Evolutionary conservation across 2,888 invertebrate genomes (phyloP).

Genomic region (Andrena bucephala): DNA sequence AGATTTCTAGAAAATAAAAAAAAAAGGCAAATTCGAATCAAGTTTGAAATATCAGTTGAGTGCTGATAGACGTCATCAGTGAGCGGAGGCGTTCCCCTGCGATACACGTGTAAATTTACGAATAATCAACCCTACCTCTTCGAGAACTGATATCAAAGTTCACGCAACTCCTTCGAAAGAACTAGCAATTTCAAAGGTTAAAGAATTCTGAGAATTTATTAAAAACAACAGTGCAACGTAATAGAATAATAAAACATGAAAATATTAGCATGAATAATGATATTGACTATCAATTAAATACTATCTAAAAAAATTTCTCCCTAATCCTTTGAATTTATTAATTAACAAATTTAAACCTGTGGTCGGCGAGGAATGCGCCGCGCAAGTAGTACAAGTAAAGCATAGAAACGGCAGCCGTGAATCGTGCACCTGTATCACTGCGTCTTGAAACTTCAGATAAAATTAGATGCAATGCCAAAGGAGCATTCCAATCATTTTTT

Average conservation of each 20-base stretch:
- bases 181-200: not conserved
- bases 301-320: not conserved
- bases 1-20: too few relatives aligned
- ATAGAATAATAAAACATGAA: not conserved
- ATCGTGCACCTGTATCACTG: not conserved
- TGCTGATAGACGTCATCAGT: not conserved
- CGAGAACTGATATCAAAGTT: not conserved
- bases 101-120: not conserved
- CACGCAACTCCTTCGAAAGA: not conserved
- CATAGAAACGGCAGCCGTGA: not conserved
- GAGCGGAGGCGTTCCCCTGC: not conserved
- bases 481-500: not conserved
- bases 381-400: not conserved
- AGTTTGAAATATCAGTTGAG: slow-evolving; percentile 4
- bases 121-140: not conserved
- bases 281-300: not conserved
- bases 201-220: not conserved
- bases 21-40: not conserved
- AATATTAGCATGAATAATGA: not conserved
- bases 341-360: not conserved
- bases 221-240: not conserved
- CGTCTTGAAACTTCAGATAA: not conserved
- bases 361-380: not conserved
- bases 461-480: not conserved
- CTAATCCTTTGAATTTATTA: not conserved